phyloP scores from a whole-genome alignment of 2,797 vertebrate genomes.

The Kryptolebias ocellatus region DNA sequence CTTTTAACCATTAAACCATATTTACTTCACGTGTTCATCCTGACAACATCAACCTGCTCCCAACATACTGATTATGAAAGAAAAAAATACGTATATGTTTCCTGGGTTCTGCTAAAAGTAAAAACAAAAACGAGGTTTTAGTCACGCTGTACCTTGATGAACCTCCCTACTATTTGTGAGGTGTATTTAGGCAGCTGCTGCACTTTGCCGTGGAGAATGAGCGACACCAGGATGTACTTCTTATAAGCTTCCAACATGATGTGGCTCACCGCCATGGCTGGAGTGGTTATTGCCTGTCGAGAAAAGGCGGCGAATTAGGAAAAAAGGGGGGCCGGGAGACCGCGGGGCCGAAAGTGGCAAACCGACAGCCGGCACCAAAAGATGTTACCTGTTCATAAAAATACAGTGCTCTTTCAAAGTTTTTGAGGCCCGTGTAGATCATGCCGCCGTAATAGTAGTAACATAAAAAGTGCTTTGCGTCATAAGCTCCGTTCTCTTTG shows the following conservation, averaged over 20 bases:
- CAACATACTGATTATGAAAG: too few relatives aligned
- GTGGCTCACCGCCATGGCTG: slow-evolving; percentile 99
- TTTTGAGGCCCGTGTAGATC: slow-evolving; percentile 99
- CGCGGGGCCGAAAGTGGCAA: neutral
- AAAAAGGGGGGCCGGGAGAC: too few relatives aligned
- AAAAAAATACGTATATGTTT: too few relatives aligned
- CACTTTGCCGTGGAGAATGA: slow-evolving; percentile 98
- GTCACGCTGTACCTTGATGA: slow-evolving; percentile 90
- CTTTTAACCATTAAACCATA: too few relatives aligned
- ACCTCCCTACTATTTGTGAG: slow-evolving; percentile 98
- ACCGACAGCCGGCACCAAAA: neutral
- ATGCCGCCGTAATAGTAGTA: slow-evolving; percentile 99
- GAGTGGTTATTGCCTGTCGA: slow-evolving; percentile 96
- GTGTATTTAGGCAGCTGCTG: slow-evolving; percentile 98
- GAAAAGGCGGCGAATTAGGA: neutral
- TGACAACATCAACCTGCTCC: too few relatives aligned
- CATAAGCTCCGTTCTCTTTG: slow-evolving; percentile 98
- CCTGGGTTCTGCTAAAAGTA: neutral
- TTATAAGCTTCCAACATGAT: slow-evolving; percentile 99
- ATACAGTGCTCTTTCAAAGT: slow-evolving; percentile 98
- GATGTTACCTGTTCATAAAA: slow-evolving; percentile 97
- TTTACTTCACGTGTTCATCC: too few relatives aligned
- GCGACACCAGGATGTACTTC: slow-evolving; percentile 99
- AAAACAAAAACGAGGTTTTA: neutral
- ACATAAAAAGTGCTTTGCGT: slow-evolving; percentile 99